A percentile compares a stretch with the other conserved stretches of the same genome.
Conservation (phyloP, 2,888 invertebrate species). For the Tethea ocularis region DNA sequence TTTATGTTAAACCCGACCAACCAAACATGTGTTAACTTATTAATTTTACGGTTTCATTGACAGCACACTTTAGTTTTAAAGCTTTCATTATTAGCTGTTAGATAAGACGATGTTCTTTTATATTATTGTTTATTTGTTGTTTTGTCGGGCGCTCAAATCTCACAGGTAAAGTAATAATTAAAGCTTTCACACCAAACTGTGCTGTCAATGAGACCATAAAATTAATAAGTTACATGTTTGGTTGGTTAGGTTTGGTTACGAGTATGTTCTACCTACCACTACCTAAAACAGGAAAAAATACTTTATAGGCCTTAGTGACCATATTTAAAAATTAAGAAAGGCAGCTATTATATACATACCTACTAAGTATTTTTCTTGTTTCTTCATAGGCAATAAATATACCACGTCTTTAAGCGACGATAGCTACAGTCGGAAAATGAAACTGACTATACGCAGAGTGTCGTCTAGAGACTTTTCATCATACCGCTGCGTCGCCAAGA, state of each 20-base stretch:
- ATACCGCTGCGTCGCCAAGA: slow-evolving; percentile 96
- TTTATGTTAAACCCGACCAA: background rate
- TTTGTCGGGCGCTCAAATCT: no score
- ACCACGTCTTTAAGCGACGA: slow-evolving; percentile 92
- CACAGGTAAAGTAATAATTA: no score
- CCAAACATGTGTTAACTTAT: background rate
- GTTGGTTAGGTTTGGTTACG: background rate
- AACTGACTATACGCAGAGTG: slow-evolving; percentile 93
- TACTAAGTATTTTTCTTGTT: slow-evolving; percentile 24
- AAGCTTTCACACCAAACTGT: background rate
- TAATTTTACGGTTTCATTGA: background rate
- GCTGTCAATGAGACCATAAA: background rate
- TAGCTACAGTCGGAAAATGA: slow-evolving; percentile 95
- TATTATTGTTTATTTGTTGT: no score
- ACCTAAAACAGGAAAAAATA: no score
- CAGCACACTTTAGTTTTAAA: background rate
- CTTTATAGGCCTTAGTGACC: no score
- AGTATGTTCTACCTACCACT: no score
- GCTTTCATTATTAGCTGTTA: background rate
- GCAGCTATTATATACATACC: slow-evolving; percentile 2
- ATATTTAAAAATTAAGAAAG: no score
- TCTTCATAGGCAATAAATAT: slow-evolving; percentile 91
- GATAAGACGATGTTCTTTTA: background rate
- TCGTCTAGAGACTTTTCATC: slow-evolving; percentile 92
- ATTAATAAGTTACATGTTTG: background rate